Percentiles rank a stretch among this genome's conserved stretches.
phyloP scores from a whole-genome alignment of 2,113 vertebrate genomes.

The Phaetusa simplex region DNA sequence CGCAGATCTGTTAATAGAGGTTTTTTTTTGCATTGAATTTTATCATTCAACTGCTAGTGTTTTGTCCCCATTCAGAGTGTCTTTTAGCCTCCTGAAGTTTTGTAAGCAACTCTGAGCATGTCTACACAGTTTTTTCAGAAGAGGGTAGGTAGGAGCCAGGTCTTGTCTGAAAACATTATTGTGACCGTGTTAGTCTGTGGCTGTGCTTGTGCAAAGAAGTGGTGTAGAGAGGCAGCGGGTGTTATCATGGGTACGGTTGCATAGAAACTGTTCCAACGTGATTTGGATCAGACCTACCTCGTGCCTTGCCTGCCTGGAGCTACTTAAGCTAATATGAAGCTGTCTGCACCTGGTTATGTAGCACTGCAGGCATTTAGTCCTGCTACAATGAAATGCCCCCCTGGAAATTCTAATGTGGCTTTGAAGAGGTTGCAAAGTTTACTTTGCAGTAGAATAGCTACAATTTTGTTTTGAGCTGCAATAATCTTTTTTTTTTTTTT shows the following conservation, averaged over 20 bases:
- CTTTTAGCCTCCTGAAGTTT: not conserved
- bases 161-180: not conserved
- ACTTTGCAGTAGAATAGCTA: not conserved
- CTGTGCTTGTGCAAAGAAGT: not conserved
- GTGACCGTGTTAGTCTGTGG: rapidly evolving
- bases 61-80: not conserved
- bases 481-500: not conserved
- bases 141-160: not conserved
- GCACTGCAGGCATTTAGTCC: not conserved
- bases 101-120: not conserved
- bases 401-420: not conserved
- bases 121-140: not conserved
- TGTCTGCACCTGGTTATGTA: not conserved
- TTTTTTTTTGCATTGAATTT: not conserved
- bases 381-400: not conserved
- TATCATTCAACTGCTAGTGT: not conserved
- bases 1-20: not conserved
- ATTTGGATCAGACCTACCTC: not conserved
- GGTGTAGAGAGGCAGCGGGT: not conserved
- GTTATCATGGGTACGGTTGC: not conserved
- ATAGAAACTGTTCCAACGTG: not conserved
- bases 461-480: not conserved
- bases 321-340: not conserved
- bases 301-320: not conserved
- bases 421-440: not conserved